A percentile compares a stretch with the other conserved stretches of the same genome.
Evolutionary conservation across 2,888 invertebrate genomes (phyloP).

Genomic region (Epistrophe eligans): DNA sequence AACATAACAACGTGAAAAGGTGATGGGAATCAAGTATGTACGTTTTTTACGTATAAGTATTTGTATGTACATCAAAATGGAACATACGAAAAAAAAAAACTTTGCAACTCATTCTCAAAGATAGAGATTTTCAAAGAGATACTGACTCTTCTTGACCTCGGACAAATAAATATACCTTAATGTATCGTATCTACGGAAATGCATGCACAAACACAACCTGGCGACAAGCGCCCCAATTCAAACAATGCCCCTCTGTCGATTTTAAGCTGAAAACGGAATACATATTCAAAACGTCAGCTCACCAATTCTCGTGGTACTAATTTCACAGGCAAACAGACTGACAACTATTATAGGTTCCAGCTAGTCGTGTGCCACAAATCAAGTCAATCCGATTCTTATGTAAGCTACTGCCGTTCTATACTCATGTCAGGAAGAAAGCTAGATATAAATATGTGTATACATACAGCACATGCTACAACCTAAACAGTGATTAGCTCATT

Average conservation of each 20-base stretch:
- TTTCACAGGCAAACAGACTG: slow-evolving; percentile 43
- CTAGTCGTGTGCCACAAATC: slow-evolving; percentile 74
- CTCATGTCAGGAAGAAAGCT: slow-evolving; percentile 24
- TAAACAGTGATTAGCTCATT: slow-evolving; percentile 70
- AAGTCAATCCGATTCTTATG: slow-evolving; percentile 60
- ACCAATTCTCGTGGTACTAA: slow-evolving; percentile 56
- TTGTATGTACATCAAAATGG: slow-evolving; percentile 3
- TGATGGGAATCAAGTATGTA: slow-evolving; percentile 35
- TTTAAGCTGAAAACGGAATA: slow-evolving; percentile 53
- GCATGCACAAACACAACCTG: slow-evolving; percentile 19
- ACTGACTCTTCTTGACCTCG: slow-evolving; percentile 63
- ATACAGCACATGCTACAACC: slow-evolving; percentile 26
- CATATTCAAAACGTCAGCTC: slow-evolving; percentile 57
- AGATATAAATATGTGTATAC: neutral
- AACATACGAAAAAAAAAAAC: slow-evolving; percentile 22
- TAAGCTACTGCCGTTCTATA: slow-evolving; percentile 41
- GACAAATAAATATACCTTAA: slow-evolving; percentile 47
- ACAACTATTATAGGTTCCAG: slow-evolving; percentile 59
- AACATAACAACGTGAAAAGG: slow-evolving; percentile 53
- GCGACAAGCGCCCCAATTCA: slow-evolving; percentile 59
- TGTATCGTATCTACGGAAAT: slow-evolving; percentile 48
- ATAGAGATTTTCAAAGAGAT: slow-evolving; percentile 48
- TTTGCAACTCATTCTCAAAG: slow-evolving; percentile 24
- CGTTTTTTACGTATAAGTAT: neutral
- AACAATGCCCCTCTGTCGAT: slow-evolving; percentile 34